phyloP scores from a whole-genome alignment of 1,140 invertebrate genomes.

The Armadillidium nasatum region DNA sequence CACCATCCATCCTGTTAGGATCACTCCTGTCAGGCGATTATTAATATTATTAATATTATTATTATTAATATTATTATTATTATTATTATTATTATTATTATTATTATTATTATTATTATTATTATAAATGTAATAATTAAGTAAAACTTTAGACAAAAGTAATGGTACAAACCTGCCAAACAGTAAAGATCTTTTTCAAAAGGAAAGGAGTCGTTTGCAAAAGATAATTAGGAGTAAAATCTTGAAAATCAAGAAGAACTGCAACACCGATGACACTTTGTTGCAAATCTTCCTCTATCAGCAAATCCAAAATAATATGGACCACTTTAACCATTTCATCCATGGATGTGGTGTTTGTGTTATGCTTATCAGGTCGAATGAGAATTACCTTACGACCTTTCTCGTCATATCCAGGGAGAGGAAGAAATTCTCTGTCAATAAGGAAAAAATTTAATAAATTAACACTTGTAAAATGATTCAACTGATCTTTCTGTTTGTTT shows the following conservation, averaged over 20 bases:
- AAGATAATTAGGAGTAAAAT: too few relatives aligned
- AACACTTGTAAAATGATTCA: background rate
- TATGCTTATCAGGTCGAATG: conserved; percentile 20
- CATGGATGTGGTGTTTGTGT: conserved; percentile 2
- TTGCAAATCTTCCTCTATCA: conserved; percentile 52
- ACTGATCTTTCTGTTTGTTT: too few relatives aligned
- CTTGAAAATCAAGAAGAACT: too few relatives aligned
- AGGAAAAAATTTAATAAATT: background rate
- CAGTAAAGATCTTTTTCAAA: conserved; percentile 47
- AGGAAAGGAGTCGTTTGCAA: conserved; percentile 31
- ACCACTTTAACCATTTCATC: background rate
- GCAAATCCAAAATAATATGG: conserved; percentile 51
- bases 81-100: too few relatives aligned
- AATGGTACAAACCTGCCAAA: conserved; percentile 35
- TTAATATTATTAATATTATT: too few relatives aligned
- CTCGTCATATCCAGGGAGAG: conserved; percentile 31
- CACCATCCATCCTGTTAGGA: too few relatives aligned
- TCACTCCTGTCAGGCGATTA: too few relatives aligned
- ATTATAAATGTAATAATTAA: too few relatives aligned
- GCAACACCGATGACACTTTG: conserved; percentile 51
- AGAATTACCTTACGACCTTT: conserved; percentile 29
- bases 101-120: too few relatives aligned
- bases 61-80: too few relatives aligned
- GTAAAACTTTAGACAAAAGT: too few relatives aligned
- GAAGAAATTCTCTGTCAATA: conserved; percentile 22